A percentile compares a stretch with the other conserved stretches of the same genome.
Evolutionary conservation across 2,888 invertebrate genomes (phyloP).

Genomic region (Norana najaformis): DNA sequence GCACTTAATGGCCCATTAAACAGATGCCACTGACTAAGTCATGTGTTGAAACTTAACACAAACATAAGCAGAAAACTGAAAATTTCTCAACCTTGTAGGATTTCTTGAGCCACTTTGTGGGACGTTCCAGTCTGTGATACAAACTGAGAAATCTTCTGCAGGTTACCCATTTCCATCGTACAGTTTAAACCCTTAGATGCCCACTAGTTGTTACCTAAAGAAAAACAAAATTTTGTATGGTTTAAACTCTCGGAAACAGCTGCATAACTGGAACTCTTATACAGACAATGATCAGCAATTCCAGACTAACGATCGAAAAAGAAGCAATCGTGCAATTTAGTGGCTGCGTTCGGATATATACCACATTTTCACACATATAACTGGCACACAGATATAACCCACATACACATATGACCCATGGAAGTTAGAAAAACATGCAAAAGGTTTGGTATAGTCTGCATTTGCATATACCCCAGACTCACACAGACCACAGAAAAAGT

Average conservation of each 20-base stretch:
- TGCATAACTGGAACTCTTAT: background rate
- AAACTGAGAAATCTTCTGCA: constrained; percentile 32
- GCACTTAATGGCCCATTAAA: too few relatives aligned
- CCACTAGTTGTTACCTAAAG: background rate
- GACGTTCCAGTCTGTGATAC: constrained; percentile 31
- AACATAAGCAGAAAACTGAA: background rate
- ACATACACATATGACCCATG: too few relatives aligned
- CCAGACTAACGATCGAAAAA: too few relatives aligned
- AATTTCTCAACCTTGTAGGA: constrained; percentile 32
- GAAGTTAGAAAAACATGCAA: too few relatives aligned
- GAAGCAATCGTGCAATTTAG: too few relatives aligned
- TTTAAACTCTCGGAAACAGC: background rate
- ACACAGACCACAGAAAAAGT: too few relatives aligned
- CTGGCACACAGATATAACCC: too few relatives aligned
- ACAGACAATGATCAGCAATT: background rate
- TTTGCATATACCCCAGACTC: too few relatives aligned
- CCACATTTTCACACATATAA: too few relatives aligned
- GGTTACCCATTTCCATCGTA: constrained; percentile 21
- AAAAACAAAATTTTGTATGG: background rate
- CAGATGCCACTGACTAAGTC: background rate
- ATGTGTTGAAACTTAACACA: background rate
- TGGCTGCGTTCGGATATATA: too few relatives aligned
- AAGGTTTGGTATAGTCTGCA: too few relatives aligned
- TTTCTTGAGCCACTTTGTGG: constrained; percentile 31
- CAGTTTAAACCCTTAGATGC: background rate